Percentiles rank a stretch among this genome's conserved stretches.
These are phyloP conservation scores for Periophthalmodon schlosseri DNA, from an alignment of 2,113 vertebrate genomes.

Conservation along the genomic window DNA sequence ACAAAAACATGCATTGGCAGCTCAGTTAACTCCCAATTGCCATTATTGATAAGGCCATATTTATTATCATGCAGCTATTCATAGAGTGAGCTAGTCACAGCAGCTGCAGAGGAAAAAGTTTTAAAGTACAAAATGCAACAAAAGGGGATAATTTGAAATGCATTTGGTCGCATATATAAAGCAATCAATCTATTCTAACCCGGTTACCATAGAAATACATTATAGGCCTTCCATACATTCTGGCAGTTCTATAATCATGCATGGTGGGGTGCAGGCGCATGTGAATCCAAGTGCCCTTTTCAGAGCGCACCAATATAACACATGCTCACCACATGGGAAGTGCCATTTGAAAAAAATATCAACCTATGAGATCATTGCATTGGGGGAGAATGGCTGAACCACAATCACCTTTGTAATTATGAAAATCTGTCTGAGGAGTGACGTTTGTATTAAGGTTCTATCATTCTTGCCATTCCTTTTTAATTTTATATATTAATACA, in stretches of 20 bases:
- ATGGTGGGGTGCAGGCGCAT: slow-evolving; percentile 4
- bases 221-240: not conserved
- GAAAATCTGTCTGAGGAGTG: not conserved
- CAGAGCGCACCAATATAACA: slow-evolving; percentile 19
- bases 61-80: not conserved
- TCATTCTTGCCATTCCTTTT: too few species aligned
- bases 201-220: not conserved
- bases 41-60: too few species aligned
- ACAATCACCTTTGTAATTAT: not conserved
- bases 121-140: not conserved
- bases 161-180: not conserved
- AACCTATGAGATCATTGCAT: slow-evolving; percentile 16
- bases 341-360: slow-evolving; percentile 31
- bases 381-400: not conserved
- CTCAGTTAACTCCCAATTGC: too few species aligned
- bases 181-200: not conserved
- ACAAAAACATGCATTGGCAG: too few species aligned
- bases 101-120: not conserved
- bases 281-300: slow-evolving; percentile 29
- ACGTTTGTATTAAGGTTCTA: not conserved
- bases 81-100: not conserved
- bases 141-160: slow-evolving; percentile 1
- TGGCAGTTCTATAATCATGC: not conserved
- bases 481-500: too few species aligned
- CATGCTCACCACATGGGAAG: slow-evolving; percentile 29